Base-by-base conservation (phyloP, 2,797 vertebrate genomes). In the Spinus pinus region DNA sequence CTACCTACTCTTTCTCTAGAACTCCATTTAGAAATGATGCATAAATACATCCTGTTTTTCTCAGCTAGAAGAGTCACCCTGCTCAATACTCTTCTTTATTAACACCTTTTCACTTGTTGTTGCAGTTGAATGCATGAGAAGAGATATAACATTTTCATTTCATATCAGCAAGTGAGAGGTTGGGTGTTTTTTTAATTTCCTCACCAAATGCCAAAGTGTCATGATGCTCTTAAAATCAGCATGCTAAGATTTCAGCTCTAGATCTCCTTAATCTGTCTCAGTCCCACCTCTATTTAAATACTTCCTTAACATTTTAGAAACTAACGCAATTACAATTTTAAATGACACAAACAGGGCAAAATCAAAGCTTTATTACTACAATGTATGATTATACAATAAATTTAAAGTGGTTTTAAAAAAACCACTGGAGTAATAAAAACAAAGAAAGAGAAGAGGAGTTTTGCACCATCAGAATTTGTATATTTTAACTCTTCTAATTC, bases 21-120 rank as follows among this genome's bases (percentile, higher is more conserved):
- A 72, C 71, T 95, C 72, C 71, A 66, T 86, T 95, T 79, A 27
- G 88, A 95, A 94, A 73, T 60, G 14, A 84, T 84, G 49, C 41
- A 73, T 73, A 95, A 86, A 94, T 73, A 80, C 25, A 80, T 88
- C 64, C 53, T 95, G 85, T 57, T 96, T 93, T 94, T 86, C 88
- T 90, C 64, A 84, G 54, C 56, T 84, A 86, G 33, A 92, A 94
- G 80, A 95, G 24, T 90, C 90, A 81, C 19, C 2, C 33, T 28
- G 25, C 70, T 77, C 66, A 51, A 33, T 88, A 61, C 9, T 39
- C 16, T 88, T 86, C 58, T 47, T 73, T 86, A 75, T 92, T 90
- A 93, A 75, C 56, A 88, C 44, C 28, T 86, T 88, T 86, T 81
- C 41, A 44, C 24, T 84, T 83, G 13, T 53, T 88, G 35, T 39